These are phyloP conservation scores for Tamandua tetradactyla DNA, from an alignment of 2,797 vertebrate species.

Conservation along the genomic window DNA sequence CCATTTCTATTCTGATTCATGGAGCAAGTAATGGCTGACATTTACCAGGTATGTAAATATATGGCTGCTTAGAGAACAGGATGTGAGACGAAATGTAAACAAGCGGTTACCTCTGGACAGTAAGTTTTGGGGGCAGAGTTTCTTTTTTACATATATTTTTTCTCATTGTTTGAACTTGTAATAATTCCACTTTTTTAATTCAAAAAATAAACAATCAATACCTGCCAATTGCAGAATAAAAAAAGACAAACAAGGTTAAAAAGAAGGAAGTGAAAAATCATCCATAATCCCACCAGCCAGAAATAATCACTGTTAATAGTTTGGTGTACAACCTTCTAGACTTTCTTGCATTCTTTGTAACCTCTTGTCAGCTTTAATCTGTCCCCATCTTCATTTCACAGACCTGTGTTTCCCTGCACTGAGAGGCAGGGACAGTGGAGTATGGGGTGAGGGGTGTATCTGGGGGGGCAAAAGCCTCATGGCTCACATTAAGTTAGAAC, in stretches of 20 bases:
- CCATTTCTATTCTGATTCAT: background rate
- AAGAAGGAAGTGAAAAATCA: background rate
- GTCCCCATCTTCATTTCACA: accelerated
- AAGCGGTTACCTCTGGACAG: background rate
- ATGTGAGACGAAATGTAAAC: background rate
- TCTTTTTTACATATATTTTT: background rate
- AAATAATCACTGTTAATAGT: background rate
- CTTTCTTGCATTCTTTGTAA: background rate
- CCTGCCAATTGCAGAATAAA: background rate
- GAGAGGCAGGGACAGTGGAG: too few species aligned
- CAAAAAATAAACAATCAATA: background rate
- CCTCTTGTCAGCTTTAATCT: background rate
- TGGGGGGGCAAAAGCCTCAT: background rate
- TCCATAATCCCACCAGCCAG: background rate
- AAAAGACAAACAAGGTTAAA: background rate
- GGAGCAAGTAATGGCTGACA: background rate
- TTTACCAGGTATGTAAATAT: accelerated
- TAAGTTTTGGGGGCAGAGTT: background rate
- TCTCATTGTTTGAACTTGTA: background rate
- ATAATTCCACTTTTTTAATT: background rate
- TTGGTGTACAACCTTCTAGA: background rate
- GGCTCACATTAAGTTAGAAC: background rate
- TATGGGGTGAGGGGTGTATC: too few species aligned
- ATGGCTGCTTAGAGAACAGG: background rate
- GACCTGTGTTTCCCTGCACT: background rate